Evolutionary conservation across 2,797 vertebrate genomes (phyloP), one percentile per base, ranked within the genome.

Genomic region (Ibycter americanus): DNA sequence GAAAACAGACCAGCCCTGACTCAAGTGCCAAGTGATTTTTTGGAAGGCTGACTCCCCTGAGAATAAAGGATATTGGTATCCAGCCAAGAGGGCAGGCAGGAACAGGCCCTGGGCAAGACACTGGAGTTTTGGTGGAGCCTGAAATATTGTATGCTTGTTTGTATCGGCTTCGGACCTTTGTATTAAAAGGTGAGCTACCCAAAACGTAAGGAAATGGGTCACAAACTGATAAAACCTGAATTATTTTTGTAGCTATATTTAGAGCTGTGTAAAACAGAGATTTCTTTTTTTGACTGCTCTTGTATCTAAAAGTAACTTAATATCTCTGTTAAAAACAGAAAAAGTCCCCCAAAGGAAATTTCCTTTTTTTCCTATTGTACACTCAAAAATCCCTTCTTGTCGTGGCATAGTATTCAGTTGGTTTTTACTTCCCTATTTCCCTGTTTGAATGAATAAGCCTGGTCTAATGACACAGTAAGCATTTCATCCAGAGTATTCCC

Each of bases 1-100:
- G 91, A 95, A 96, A 96, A 95, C 86, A 95, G 83, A 93, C 81
- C 93, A 94, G 87, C 40, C 46, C 78, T 62, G 82, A 26, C 67
- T 95, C 42, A 20, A 72, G 93, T 89, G 96, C 95, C 93, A 96
- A 91, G 81, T 54, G 81, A 71, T 89, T 85, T 94, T 95, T 96
- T 96, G 93, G 90, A 97, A 96, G 92, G 71, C 81, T 62, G 71
- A 32, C 54, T 96, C 90, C 87, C 90, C 61, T 63, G 84, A 85
- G 89, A 93, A 91, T 94, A 93, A 89, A 89, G 81, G 65, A 81
- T 89, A 49, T 65, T 93, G 93, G 94, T 85, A 73, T 71, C 83
- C 90, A 89, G 83, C 95, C 92, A 96, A 78, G 79, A 85, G 55
- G 76, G 89, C 92, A 85, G 90, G 96, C 87, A 93, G 92, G 59